Percentiles rank a stretch among this genome's conserved stretches.
phyloP scores from a whole-genome alignment of 2,113 vertebrate species.

The Paracanthobrama guichenoti region DNA sequence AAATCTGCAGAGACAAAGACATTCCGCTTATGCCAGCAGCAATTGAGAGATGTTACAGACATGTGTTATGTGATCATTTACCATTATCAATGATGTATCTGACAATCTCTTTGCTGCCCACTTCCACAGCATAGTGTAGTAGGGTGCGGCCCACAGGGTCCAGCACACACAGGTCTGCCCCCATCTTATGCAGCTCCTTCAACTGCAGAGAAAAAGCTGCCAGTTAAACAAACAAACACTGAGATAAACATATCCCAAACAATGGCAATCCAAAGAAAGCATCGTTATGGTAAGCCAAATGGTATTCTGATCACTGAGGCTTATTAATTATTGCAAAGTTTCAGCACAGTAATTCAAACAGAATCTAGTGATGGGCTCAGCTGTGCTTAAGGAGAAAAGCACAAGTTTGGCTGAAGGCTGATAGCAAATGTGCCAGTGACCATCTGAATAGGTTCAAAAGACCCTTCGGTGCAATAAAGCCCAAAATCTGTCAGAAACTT shows the following conservation, averaged over 20 bases:
- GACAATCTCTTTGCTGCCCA: conserved; percentile 90
- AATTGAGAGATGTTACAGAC: background rate
- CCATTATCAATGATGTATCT: conserved; percentile 89
- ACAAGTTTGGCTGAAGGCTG: background rate
- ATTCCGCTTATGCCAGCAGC: background rate
- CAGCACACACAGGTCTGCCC: conserved; percentile 79
- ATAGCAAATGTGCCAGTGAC: background rate
- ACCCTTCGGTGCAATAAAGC: background rate
- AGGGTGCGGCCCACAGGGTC: conserved; percentile 82
- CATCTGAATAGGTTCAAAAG: background rate
- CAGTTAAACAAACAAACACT: background rate
- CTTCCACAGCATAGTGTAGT: conserved; percentile 85
- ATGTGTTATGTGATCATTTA: conserved; percentile 62
- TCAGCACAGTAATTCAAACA: background rate
- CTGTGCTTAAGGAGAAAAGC: background rate
- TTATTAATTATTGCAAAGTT: conserved; percentile 1
- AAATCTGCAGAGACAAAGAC: too few relatives aligned
- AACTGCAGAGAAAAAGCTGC: conserved; percentile 73
- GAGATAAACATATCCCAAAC: background rate
- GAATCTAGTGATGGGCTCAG: background rate
- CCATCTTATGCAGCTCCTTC: conserved; percentile 83
- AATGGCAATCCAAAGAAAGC: background rate
- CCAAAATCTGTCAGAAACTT: conserved; percentile 16
- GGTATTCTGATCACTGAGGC: background rate
- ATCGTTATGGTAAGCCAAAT: background rate